Evolutionary conservation across 2,888 invertebrate genomes (phyloP), one percentile per base, ranked within the genome.

Genomic region (Drosophila nr. perissopoda): DNA sequence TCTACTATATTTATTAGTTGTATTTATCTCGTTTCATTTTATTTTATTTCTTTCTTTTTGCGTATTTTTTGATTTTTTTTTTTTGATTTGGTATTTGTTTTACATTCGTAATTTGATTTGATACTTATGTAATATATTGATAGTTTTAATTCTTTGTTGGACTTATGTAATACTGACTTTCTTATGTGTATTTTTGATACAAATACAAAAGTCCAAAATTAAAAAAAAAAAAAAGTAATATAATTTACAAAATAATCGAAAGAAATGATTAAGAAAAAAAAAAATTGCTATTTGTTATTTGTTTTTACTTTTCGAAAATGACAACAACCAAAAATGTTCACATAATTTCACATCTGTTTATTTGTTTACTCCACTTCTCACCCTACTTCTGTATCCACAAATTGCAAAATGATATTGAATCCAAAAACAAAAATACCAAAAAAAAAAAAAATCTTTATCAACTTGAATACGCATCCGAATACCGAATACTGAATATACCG

Each of bases 301-400:
- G 62, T 77, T 81, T 73, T 67, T 77, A 65, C 64, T 65, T 78
- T 77, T 78, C 52, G 51, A 74, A 78, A 78, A 71, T 66, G 52
- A 77, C 71, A 85, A 80, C 53, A 74, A 83, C 59, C 61, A 78
- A 89, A 91, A 87, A 87, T 92, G 86, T 92, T 91, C 92, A 91
- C 91, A 91, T 92, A 91, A 92, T 92, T 92, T 92, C 91, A 92
- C 91, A 91, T 90, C 88, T 91, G 91, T 91, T 92, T 92, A 88
- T 91, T 91, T 92, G 92, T 92, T 92, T 92, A 91, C 91, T 92
- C 90, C 92, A 92, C 91, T 91, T 91, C 91, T 88, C 90, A 90
- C 91, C 90, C 91, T 88, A 74, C 89, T 88, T 83, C 90, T 85
- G 90, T 91, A 90, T 82, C 83, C 90, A 86, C 88, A 75, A 91